A percentile compares a stretch with the other conserved stretches of the same genome.
Conservation (phyloP, 2,113 vertebrate genomes). For the Mungos mungo region DNA sequence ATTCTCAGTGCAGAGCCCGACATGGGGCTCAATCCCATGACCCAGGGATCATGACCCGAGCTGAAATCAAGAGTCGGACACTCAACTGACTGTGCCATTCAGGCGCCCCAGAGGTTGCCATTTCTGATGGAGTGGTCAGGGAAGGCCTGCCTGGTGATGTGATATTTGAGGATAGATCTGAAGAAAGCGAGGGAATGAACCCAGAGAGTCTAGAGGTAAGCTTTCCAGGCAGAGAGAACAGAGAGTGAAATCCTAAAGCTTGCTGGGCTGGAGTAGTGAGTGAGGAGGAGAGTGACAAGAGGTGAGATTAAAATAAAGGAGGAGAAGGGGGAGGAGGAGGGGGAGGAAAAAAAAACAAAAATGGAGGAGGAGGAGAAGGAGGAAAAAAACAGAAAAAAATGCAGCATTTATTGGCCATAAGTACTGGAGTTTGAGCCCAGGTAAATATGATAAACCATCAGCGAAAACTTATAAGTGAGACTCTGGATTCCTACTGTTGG, state of each 20-base stretch:
- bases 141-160: neutral
- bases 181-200: neutral
- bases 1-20: too few species aligned
- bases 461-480: slow-evolving; percentile 11
- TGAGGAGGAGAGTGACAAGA: neutral
- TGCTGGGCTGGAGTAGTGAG: neutral
- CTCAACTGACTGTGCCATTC: too few species aligned
- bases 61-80: too few species aligned
- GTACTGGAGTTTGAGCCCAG: neutral
- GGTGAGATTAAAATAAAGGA: neutral
- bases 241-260: neutral
- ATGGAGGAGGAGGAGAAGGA: too few species aligned
- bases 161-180: slow-evolving; percentile 12
- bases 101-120: neutral
- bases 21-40: too few species aligned
- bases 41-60: too few species aligned
- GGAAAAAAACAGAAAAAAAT: neutral
- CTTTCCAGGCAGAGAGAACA: neutral
- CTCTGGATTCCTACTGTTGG: neutral
- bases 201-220: neutral
- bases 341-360: neutral
- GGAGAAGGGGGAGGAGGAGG: neutral
- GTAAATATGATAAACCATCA: neutral
- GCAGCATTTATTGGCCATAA: neutral
- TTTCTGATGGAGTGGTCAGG: slow-evolving; percentile 16